Percentiles rank a stretch among this genome's conserved stretches.
phyloP scores from a whole-genome alignment of 2,797 vertebrate species.

The Hozukius guyotensis region DNA sequence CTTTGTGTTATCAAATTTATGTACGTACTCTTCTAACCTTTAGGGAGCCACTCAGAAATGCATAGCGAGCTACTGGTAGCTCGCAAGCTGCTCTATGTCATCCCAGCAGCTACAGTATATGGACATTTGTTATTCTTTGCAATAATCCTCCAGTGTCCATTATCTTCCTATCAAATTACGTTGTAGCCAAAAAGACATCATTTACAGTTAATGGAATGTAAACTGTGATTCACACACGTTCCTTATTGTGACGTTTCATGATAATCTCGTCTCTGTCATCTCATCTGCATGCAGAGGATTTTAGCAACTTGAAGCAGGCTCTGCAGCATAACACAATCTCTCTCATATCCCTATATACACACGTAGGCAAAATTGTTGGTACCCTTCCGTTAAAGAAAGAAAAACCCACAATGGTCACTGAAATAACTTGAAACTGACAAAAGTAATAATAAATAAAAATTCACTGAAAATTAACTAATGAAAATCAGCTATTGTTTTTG shows the following conservation, averaged over 20 bases:
- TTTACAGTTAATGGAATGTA: neutral
- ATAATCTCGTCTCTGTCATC: constrained; percentile 1
- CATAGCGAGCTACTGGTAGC: too few species aligned
- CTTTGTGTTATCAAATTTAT: too few species aligned
- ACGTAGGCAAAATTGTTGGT: too few species aligned
- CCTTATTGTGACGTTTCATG: constrained; percentile 15
- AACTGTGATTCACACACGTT: neutral
- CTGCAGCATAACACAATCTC: neutral
- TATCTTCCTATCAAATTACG: neutral
- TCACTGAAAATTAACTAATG: too few species aligned
- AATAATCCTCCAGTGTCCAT: neutral
- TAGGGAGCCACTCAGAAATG: too few species aligned
- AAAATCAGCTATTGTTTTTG: too few species aligned
- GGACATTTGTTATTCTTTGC: neutral
- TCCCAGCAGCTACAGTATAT: neutral
- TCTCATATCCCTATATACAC: neutral
- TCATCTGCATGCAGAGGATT: constrained; percentile 24
- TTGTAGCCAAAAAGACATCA: neutral
- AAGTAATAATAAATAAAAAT: too few species aligned
- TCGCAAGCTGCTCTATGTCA: neutral
- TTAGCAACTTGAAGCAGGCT: constrained; percentile 14
- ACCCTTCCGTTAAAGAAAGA: too few species aligned
- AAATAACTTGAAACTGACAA: too few species aligned
- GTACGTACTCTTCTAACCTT: too few species aligned
- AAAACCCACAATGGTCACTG: too few species aligned